Evolutionary conservation across 2,113 vertebrate genomes (phyloP).

Genomic region (Martes martes): DNA sequence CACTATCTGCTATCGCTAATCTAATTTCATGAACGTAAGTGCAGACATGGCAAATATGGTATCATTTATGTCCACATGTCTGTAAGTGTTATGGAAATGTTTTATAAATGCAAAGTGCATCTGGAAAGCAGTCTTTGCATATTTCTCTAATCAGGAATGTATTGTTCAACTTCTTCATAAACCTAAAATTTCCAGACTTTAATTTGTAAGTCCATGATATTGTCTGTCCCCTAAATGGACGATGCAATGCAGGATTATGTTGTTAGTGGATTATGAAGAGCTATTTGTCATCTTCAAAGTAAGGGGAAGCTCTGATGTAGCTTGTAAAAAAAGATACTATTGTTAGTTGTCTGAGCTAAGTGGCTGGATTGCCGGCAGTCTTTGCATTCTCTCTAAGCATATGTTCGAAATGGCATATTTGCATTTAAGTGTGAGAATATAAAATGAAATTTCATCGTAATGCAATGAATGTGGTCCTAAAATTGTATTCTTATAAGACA

Average conservation of each 20-base stretch:
- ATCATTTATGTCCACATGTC: neutral
- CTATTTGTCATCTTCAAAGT: conserved; percentile 12
- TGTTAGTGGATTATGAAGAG: neutral
- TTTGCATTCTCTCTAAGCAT: neutral
- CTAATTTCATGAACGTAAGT: neutral
- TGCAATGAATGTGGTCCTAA: neutral
- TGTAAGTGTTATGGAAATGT: neutral
- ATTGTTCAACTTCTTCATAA: conserved; percentile 40
- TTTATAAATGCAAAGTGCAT: conserved; percentile 25
- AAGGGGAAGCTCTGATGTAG: neutral
- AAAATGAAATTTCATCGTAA: neutral
- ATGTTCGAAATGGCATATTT: neutral
- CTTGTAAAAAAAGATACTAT: neutral
- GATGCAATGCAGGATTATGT: neutral
- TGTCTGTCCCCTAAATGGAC: neutral
- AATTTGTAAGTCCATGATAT: neutral
- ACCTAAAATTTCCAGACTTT: conserved; percentile 20
- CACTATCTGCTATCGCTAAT: neutral
- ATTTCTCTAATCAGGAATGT: conserved; percentile 47
- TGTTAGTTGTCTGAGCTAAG: neutral
- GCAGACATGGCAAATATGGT: neutral
- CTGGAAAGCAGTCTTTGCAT: neutral
- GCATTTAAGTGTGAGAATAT: neutral
- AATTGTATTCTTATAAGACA: neutral
- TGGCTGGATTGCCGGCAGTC: neutral